A percentile compares a stretch with the other conserved stretches of the same genome.
phyloP scores from a whole-genome alignment of 2,797 vertebrate genomes.

The Tokudaia muenninki region DNA sequence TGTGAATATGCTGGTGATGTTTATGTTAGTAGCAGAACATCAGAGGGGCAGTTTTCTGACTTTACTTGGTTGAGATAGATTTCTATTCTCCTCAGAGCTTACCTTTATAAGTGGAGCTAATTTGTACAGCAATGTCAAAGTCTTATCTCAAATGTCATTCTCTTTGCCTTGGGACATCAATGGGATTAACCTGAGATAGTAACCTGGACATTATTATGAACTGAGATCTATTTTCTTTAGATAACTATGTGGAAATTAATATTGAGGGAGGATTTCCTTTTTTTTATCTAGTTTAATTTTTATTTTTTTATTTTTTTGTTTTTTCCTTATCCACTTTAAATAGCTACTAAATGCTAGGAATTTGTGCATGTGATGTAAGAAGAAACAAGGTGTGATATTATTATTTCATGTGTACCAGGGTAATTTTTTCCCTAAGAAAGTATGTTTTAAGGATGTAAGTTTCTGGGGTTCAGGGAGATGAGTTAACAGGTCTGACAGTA shows the following conservation, averaged over 20 bases:
- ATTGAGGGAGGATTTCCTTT: neutral
- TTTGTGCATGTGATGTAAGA: neutral
- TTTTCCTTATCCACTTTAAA: slow-evolving; percentile 2
- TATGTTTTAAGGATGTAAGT: neutral
- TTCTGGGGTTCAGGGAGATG: neutral
- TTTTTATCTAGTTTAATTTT: neutral
- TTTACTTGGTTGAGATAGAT: neutral
- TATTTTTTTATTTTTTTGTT: too few relatives aligned
- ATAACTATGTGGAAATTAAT: neutral
- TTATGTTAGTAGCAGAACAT: neutral
- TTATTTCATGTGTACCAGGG: neutral
- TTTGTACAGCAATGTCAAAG: neutral
- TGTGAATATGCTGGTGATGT: neutral
- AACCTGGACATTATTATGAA: neutral
- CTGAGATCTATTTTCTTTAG: slow-evolving; percentile 1
- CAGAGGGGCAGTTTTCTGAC: neutral
- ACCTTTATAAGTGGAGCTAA: neutral
- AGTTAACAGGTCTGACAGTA: neutral
- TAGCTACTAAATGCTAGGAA: slow-evolving; percentile 43
- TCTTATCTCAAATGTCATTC: neutral
- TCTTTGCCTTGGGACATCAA: neutral
- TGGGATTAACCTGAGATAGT: neutral
- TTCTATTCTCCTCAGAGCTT: neutral
- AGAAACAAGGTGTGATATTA: neutral
- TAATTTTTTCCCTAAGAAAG: neutral